Percentiles rank a stretch among this genome's conserved stretches.
phyloP scores from a whole-genome alignment of 2,797 vertebrate genomes.

The Coregonus ussuriensis region DNA sequence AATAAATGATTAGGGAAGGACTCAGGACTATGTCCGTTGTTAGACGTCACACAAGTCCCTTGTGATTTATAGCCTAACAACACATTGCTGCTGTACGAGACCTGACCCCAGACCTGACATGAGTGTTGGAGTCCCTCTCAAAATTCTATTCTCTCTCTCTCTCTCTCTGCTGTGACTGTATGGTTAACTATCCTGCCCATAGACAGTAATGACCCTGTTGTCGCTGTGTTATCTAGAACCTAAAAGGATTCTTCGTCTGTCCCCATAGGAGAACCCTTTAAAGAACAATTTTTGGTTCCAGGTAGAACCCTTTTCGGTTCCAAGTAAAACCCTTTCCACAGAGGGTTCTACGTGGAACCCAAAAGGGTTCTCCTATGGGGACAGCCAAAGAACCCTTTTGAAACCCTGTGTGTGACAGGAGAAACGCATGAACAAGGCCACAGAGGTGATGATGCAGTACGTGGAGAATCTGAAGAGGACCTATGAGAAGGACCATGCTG shows the following conservation, averaged over 20 bases:
- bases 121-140: not conserved
- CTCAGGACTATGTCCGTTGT: slow-evolving; percentile 28
- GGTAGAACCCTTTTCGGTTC: no score
- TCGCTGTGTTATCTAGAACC: no score
- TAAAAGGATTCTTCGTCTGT: no score
- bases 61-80: not conserved
- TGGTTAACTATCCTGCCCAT: not conserved
- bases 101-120: not conserved
- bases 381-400: no score
- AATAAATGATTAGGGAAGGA: slow-evolving; percentile 31
- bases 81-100: slow-evolving; percentile 3
- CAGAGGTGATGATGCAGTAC: slow-evolving; percentile 99
- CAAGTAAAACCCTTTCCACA: no score
- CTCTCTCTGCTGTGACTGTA: not conserved
- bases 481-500: slow-evolving; percentile 97
- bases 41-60: not conserved
- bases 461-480: slow-evolving; percentile 98
- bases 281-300: no score
- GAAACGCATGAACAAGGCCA: slow-evolving; percentile 97
- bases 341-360: no score
- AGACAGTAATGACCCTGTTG: not conserved
- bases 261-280: no score
- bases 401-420: slow-evolving; percentile 76
- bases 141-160: not conserved
- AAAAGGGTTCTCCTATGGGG: no score